Conservation (phyloP, 2,888 invertebrate species). For the Cetonia aurata region DNA sequence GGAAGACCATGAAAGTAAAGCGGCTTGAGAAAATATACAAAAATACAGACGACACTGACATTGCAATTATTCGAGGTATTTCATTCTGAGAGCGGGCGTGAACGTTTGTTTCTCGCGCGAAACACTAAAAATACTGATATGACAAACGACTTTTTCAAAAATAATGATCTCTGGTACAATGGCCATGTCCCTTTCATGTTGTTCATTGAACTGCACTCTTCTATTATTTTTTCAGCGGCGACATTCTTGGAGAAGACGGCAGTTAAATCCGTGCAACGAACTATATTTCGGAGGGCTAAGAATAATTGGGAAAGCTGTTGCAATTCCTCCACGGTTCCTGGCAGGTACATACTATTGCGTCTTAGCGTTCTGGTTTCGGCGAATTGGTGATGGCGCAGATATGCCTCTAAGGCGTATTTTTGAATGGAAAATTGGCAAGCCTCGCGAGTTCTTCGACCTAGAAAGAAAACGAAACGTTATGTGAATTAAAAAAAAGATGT, state of each 20-base stretch:
- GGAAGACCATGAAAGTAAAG: slow-evolving; percentile 2
- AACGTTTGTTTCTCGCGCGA: slow-evolving; percentile 50
- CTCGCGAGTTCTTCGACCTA: too few species aligned
- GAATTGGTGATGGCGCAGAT: not conserved
- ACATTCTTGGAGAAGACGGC: slow-evolving; percentile 52
- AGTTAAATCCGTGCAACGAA: slow-evolving; percentile 50
- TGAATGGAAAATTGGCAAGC: too few species aligned
- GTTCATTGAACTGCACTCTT: slow-evolving; percentile 55
- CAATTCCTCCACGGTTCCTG: slow-evolving; percentile 46
- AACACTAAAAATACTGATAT: slow-evolving; percentile 52
- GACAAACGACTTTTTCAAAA: slow-evolving; percentile 53
- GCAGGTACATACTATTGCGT: slow-evolving; percentile 9
- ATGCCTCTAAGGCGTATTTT: too few species aligned
- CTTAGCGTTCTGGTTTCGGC: slow-evolving; percentile 2
- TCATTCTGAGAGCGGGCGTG: slow-evolving; percentile 37
- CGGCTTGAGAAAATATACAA: not conserved
- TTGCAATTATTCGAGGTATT: slow-evolving; percentile 17
- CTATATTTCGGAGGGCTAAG: slow-evolving; percentile 49
- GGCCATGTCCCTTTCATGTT: slow-evolving; percentile 52
- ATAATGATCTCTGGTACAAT: slow-evolving; percentile 48
- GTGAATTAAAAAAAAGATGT: too few species aligned
- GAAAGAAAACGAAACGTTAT: too few species aligned
- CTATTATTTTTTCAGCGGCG: slow-evolving; percentile 54
- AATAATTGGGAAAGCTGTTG: slow-evolving; percentile 42
- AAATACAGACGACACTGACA: slow-evolving; percentile 15